Conservation (phyloP, 1,140 invertebrate genomes). For the Steinernema khuongi region DNA sequence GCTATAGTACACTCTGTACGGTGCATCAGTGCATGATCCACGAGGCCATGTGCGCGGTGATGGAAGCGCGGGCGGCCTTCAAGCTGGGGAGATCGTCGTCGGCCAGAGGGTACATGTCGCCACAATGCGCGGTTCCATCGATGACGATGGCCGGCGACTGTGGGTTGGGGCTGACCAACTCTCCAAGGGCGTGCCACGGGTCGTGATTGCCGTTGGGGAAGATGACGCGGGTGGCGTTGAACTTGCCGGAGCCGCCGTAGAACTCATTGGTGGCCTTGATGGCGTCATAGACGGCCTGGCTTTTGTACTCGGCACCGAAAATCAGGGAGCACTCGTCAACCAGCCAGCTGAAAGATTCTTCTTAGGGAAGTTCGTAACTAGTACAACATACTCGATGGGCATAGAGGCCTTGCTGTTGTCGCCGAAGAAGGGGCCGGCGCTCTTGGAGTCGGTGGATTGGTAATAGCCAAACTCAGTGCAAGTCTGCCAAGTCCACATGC, state of each 20-base stretch:
- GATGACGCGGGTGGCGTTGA: slow-evolving; percentile 71
- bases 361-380: background rate
- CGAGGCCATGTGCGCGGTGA: background rate
- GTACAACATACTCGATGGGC: background rate
- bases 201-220: slow-evolving; percentile 85
- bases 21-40: background rate
- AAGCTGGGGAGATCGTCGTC: slow-evolving; percentile 9
- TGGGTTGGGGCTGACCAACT: slow-evolving; percentile 52
- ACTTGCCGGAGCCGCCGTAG: slow-evolving; percentile 71
- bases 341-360: slow-evolving; percentile 67
- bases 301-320: slow-evolving; percentile 68
- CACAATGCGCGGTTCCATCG: slow-evolving; percentile 40
- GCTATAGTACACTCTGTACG: background rate
- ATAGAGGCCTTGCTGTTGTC: slow-evolving; percentile 19
- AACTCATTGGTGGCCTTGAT: slow-evolving; percentile 70
- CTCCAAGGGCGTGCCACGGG: slow-evolving; percentile 80
- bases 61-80: slow-evolving; percentile 11
- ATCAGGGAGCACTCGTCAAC: slow-evolving; percentile 74
- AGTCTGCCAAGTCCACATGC: slow-evolving; percentile 85
- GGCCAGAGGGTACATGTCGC: slow-evolving; percentile 35
- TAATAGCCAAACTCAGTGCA: slow-evolving; percentile 91
- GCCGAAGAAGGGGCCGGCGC: slow-evolving; percentile 32
- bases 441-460: slow-evolving; percentile 72
- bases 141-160: slow-evolving; percentile 58
- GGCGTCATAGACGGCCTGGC: slow-evolving; percentile 63